Base-by-base conservation (phyloP, 2,113 vertebrate genomes). In the Kryptolebias marmoratus region DNA sequence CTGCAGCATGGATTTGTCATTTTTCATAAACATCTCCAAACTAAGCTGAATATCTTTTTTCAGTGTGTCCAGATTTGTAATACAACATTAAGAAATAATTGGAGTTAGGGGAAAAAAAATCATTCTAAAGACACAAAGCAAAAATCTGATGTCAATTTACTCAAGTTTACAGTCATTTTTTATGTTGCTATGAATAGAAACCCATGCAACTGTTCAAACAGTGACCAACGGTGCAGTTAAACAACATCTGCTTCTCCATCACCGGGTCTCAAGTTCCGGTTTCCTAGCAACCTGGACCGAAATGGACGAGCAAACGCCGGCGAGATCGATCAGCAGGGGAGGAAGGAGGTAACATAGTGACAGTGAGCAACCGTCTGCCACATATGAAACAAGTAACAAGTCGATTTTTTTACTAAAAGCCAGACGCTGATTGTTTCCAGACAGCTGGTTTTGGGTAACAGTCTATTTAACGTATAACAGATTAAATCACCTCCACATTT, bases 241-340 rank as follows among this genome's bases (percentile, higher is more conserved):
- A 81, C 61, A 80, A 63, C 64, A 73, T 73, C 68, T 80, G 55
- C 60, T 66, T 63, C 68, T 68, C 50, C 61, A 70, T 82, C 68
- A 32, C 67, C 52, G 64, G 62, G 71, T 72, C 84, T 63, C 63
- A 72, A 73, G 74, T 83, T 82, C 73, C 66, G 70, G 89, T 93
- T 80, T 77, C 90, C 90, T 89, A 91, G 89, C 89, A 91, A 93
- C 89, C 16, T 53, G 11, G 66, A 50, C 64, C 73, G 57, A 81
- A 83, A 71, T 54, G 59, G 71, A 78, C 44, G 53, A 71, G 64
- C 57, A 75, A 52, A 85, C 75, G 82, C 87, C 66, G 72, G 64
- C 2, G 60, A 65, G 80, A 90, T 85, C 71, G 81, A 88, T 88
- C 73, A 72, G 81, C 50, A 84, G 66, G 57, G 63, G 63, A 68